Evolutionary conservation across 2,113 vertebrate species (phyloP), one percentile per base, ranked within the genome.

Genomic region (Oryzias woworae): DNA sequence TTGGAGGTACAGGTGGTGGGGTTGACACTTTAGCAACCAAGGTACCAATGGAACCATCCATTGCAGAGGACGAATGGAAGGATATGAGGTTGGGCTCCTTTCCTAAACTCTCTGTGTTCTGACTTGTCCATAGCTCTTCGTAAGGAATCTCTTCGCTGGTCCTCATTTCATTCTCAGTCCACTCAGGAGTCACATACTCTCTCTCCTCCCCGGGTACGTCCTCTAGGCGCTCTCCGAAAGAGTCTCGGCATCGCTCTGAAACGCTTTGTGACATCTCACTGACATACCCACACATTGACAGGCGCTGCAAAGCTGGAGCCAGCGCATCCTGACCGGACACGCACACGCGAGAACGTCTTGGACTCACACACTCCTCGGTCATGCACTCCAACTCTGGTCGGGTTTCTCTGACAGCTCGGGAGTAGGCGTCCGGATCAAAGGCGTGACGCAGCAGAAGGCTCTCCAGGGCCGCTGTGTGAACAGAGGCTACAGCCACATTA

Each of bases 351-450:
- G 94, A 89, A 48, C 91, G 93, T 8, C 95, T 89, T 0, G 96
- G 97, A 75, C 95, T 96, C 62, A 92, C 90, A 0, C 95, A 93
- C 58, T 96, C 96, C 76, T 97, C 96, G 0, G 92, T 82, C 2
- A 90, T 85, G 16, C 87, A 89, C 82, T 90, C 89, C 72, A 98
- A 84, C 80, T 99, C 96, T 0, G 95, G 93, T 4, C 92, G 92
- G 49, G 95, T 95, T 68, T 98, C 97, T 0, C 97, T 89, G 31
- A 99, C 96, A 0, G 97, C 97, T 0, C 92, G 92, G 3, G 96
- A 98, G 85, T 98, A 99, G 79, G 96, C 94, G 14, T 98, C 95
- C 0, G 96, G 94, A 89, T 98, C 93, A 72, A 98, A 99, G 48
- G 92, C 92, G 49, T 92, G 94, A 62, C 95, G 94, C 15, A 92